Evolutionary conservation across 2,888 invertebrate genomes (phyloP), one percentile per base, ranked within the genome.

Genomic region (Aporophyla lueneburgensis): DNA sequence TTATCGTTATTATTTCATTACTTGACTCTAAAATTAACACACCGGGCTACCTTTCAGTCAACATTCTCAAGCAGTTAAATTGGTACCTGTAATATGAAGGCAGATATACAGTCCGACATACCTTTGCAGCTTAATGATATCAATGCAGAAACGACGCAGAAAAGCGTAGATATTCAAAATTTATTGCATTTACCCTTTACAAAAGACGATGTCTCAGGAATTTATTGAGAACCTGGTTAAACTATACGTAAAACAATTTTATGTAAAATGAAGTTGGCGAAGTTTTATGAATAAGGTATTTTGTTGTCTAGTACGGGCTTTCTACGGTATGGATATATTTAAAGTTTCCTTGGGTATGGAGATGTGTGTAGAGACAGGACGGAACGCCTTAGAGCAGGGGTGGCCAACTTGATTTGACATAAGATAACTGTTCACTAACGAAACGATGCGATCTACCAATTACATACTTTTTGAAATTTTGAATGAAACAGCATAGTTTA

Each of bases 241-340:
- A 27, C 12, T 33, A 56, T 33, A 58, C 40, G 70, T 77, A 51
- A 70, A 76, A 56, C 56, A 43, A 62, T 73, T 67, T 73, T 56
- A 56, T 80, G 51, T 62, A 33, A 80, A 67, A 78, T 43, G 4
- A 33, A 54, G 46, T 53, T 49, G 6, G 16, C 9, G 5, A 61
- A 74, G 14, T 74, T 66, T 67, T 66, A 65, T 56, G 78, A 66
- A 79, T 56, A 66, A 72, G 27, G n/a, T 65, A 73, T 73, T 78
- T 66, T 65, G 40, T 61, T 73, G 16, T 40, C 16, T 27, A 5
- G 14, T 2, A 46, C 10, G 14, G 40, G 49, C 9, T 51, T 70
- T 40, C 9, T 56, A 33, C n/a, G 4, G 12, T 14, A 19, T 9
- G 5, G 14, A 5, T n/a, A 63, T 49, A 74, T 63, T 49, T 54